Conservation (phyloP, 2,888 invertebrate species). For the Harpalus rufipes region DNA sequence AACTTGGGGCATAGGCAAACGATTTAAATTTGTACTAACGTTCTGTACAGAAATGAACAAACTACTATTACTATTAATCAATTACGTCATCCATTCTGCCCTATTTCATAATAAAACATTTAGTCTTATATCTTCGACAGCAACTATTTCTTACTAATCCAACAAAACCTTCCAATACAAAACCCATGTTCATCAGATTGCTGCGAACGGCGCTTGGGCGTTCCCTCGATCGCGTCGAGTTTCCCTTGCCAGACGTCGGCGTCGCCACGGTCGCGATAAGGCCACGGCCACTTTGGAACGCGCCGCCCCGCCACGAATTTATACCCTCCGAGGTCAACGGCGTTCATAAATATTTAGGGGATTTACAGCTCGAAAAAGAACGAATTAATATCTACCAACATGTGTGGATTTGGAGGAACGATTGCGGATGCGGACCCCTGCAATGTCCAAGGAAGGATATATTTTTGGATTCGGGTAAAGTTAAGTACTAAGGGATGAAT, state of each 20-base stretch:
- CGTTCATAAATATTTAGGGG: constrained; percentile 61
- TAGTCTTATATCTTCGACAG: not conserved
- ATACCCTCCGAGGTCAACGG: constrained; percentile 45
- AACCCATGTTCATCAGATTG: not conserved
- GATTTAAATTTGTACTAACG: too few relatives aligned
- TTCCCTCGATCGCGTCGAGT: not conserved
- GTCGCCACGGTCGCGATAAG: constrained; percentile 45
- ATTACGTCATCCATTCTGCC: too few relatives aligned
- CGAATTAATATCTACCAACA: constrained; percentile 54
- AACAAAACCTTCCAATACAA: not conserved
- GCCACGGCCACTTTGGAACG: constrained; percentile 59
- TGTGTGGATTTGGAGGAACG: constrained; percentile 31
- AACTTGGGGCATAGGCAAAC: too few relatives aligned
- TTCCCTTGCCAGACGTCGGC: constrained; percentile 21
- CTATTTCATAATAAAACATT: not conserved
- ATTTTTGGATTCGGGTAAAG: not conserved
- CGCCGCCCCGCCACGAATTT: constrained; percentile 48
- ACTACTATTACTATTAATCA: too few relatives aligned
- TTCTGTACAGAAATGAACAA: too few relatives aligned
- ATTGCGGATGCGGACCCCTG: constrained; percentile 10
- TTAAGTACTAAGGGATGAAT: not conserved
- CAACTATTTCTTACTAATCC: not conserved
- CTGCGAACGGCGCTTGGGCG: not conserved
- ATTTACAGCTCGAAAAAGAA: constrained; percentile 58
- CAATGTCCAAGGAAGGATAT: not conserved